These are phyloP conservation scores for Crocuta crocuta DNA, from an alignment of 2,113 vertebrate genomes.

Conservation along the genomic window DNA sequence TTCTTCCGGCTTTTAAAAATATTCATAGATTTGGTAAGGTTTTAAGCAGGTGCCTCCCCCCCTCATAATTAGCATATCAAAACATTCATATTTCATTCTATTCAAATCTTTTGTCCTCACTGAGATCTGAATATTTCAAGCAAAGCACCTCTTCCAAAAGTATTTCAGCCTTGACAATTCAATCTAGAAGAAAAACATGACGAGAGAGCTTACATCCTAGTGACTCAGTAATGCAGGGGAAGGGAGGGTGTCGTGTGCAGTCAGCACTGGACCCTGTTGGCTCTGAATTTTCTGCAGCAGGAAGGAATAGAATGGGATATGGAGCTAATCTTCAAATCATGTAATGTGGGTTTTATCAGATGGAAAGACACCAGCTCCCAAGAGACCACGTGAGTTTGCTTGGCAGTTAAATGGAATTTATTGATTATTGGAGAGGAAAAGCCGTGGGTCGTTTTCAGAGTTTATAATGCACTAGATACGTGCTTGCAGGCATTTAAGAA, in stretches of 20 bases:
- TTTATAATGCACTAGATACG: neutral
- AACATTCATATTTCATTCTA: conserved; percentile 51
- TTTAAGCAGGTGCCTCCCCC: neutral
- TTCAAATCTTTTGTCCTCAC: conserved; percentile 59
- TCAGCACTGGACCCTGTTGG: neutral
- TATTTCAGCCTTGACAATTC: neutral
- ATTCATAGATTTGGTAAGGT: conserved; percentile 53
- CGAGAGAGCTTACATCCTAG: neutral
- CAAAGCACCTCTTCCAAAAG: neutral
- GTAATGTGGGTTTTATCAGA: neutral
- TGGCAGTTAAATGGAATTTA: neutral
- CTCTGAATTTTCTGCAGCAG: neutral
- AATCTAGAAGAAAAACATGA: neutral
- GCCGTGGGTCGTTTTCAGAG: neutral
- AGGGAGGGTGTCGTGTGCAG: accelerated
- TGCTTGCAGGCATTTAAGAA: neutral
- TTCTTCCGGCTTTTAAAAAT: conserved; percentile 56
- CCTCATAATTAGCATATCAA: conserved; percentile 58
- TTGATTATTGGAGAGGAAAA: neutral
- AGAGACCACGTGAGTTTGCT: neutral
- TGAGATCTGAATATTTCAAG: conserved; percentile 50
- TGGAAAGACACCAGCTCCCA: neutral
- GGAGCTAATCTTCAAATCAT: neutral
- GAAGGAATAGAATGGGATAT: neutral
- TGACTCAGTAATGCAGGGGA: neutral